These are phyloP conservation scores for Ophraella communa DNA, from an alignment of 2,888 invertebrate species.

Conservation along the genomic window DNA sequence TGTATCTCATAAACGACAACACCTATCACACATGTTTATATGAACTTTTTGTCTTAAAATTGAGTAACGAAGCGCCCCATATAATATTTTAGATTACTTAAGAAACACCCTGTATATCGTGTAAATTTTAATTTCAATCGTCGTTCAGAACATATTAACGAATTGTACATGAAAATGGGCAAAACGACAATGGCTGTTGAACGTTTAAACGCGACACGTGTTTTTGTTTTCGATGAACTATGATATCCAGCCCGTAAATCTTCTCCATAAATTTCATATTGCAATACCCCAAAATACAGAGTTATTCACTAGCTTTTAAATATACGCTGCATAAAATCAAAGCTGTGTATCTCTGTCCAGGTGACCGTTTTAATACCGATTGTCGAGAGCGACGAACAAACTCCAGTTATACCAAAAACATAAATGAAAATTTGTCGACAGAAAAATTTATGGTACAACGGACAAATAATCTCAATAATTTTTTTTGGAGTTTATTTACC, in stretches of 20 bases:
- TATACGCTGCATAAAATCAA: not conserved
- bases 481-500: no score
- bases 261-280: not conserved
- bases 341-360: not conserved
- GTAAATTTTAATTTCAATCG: no score
- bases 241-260: not conserved
- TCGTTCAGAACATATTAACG: not conserved
- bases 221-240: not conserved
- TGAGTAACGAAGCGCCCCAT: no score
- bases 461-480: no score
- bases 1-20: no score
- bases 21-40: no score
- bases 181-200: not conserved
- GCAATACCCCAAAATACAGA: not conserved
- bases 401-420: no score
- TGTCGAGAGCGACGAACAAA: not conserved
- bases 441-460: no score
- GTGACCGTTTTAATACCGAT: not conserved
- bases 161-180: not conserved
- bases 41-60: no score
- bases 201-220: not conserved
- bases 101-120: no score
- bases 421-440: no score
- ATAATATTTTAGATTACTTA: no score
- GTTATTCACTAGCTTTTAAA: not conserved